Evolutionary conservation across 1,140 invertebrate species (phyloP).

Genomic region (Pseudomyrmex gracilis): DNA sequence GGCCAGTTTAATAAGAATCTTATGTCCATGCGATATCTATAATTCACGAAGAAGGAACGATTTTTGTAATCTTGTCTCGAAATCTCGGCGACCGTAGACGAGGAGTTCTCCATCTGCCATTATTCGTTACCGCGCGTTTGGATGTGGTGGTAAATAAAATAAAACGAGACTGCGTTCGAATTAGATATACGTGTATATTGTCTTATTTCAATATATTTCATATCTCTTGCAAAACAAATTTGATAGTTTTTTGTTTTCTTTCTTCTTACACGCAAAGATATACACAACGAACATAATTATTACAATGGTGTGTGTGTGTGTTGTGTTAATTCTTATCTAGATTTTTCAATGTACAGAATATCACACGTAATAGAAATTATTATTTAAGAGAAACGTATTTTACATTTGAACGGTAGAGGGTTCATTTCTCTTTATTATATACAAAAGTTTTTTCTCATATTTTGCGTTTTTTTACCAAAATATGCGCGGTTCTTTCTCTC

Average conservation of each 20-base stretch:
- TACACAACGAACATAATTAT: conserved; percentile 78
- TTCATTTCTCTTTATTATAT: no score
- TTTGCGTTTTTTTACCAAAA: no score
- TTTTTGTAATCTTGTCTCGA: conserved; percentile 67
- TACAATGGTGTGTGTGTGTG: conserved; percentile 64
- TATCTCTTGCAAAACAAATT: conserved; percentile 81
- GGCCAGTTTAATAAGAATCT: conserved; percentile 67
- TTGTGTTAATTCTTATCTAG: conserved; percentile 28
- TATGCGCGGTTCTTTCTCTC: no score
- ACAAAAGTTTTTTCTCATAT: no score
- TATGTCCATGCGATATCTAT: conserved; percentile 65
- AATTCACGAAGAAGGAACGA: conserved; percentile 64
- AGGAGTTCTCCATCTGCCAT: conserved; percentile 13
- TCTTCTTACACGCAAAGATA: conserved; percentile 73
- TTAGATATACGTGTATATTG: conserved; percentile 48
- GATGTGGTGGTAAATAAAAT: conserved; percentile 2
- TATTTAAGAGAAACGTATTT: conserved; percentile 63
- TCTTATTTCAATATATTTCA: conserved; percentile 80
- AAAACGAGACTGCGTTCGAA: conserved; percentile 60
- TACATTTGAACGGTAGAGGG: conserved; percentile 68
- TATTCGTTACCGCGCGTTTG: conserved; percentile 2
- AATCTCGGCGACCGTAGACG: conserved; percentile 58
- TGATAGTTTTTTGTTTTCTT: conserved; percentile 64
- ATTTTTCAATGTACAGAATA: conserved; percentile 80
- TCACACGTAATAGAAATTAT: conserved; percentile 80